Percentiles rank a stretch among this genome's conserved stretches.
Evolutionary conservation across 2,113 vertebrate species (phyloP).

Genomic region (Lamprologus callipterus): DNA sequence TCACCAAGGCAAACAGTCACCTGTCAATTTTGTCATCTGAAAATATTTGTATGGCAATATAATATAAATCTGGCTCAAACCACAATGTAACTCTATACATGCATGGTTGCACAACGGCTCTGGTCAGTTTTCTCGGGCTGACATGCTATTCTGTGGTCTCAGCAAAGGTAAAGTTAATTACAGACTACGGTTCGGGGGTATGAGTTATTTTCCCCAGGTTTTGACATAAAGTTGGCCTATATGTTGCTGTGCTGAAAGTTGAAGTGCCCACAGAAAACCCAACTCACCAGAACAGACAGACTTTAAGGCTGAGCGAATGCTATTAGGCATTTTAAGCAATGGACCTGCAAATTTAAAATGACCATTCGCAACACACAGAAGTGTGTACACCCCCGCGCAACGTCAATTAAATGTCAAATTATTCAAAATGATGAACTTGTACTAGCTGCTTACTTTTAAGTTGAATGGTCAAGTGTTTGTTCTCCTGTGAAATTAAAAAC

Average conservation of each 20-base stretch:
- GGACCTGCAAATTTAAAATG: background rate
- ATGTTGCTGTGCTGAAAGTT: slow-evolving; percentile 12
- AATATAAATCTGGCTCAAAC: slow-evolving; percentile 51
- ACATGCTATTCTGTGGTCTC: slow-evolving; percentile 57
- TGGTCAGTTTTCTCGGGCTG: slow-evolving; percentile 54
- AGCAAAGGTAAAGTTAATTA: slow-evolving; percentile 72
- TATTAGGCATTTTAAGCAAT: background rate
- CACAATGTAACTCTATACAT: slow-evolving; percentile 52
- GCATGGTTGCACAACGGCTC: slow-evolving; percentile 51
- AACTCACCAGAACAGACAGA: background rate
- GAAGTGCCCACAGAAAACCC: slow-evolving; percentile 14
- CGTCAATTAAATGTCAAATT: background rate
- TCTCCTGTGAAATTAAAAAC: background rate
- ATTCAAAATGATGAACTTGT: background rate
- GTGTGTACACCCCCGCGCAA: background rate
- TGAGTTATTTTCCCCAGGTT: slow-evolving; percentile 47
- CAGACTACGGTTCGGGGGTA: slow-evolving; percentile 55
- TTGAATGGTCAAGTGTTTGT: background rate
- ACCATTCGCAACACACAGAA: background rate
- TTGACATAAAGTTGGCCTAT: slow-evolving; percentile 64
- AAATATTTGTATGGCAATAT: slow-evolving; percentile 50
- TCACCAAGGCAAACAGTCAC: slow-evolving; percentile 28
- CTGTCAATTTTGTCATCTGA: slow-evolving; percentile 37
- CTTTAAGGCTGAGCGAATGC: background rate
- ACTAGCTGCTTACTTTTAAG: background rate